Evolutionary conservation across 2,888 invertebrate genomes (phyloP).

Genomic region (Noctua pronuba): DNA sequence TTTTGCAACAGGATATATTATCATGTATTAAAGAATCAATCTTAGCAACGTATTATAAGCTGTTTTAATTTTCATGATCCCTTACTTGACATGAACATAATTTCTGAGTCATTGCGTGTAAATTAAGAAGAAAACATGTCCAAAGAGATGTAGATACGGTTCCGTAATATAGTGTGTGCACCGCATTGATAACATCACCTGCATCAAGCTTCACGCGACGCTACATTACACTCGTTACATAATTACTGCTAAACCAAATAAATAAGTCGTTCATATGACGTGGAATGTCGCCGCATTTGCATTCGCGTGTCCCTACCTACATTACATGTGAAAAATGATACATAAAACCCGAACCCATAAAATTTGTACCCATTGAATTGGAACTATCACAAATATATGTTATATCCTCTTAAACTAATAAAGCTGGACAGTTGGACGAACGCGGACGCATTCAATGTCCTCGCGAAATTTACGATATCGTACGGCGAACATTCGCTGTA

Average conservation of each 20-base stretch:
- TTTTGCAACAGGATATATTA: not conserved
- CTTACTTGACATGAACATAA: constrained; percentile 28
- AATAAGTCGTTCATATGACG: constrained; percentile 56
- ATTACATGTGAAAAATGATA: constrained; percentile 56
- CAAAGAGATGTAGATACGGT: constrained; percentile 52
- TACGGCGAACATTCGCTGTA: constrained; percentile 67
- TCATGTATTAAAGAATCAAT: constrained; percentile 2
- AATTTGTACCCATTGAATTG: constrained; percentile 71
- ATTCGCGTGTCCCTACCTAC: constrained; percentile 56
- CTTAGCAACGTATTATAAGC: not conserved
- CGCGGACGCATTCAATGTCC: constrained; percentile 72
- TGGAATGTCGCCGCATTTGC: constrained; percentile 59
- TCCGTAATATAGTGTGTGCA: constrained; percentile 45
- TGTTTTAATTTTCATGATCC: constrained; percentile 20
- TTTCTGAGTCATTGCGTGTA: constrained; percentile 27
- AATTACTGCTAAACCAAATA: constrained; percentile 62
- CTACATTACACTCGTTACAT: constrained; percentile 58
- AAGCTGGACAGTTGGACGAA: constrained; percentile 68
- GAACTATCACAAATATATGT: constrained; percentile 68
- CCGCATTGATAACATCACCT: constrained; percentile 57
- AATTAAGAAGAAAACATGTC: constrained; percentile 53
- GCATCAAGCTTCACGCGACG: constrained; percentile 50
- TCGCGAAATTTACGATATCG: constrained; percentile 74
- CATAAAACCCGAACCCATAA: constrained; percentile 64
- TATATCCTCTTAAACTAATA: constrained; percentile 70